Percentiles rank a stretch among this genome's conserved stretches.
phyloP scores from a whole-genome alignment of 1,140 invertebrate genomes.

The Drosophila burlai region DNA sequence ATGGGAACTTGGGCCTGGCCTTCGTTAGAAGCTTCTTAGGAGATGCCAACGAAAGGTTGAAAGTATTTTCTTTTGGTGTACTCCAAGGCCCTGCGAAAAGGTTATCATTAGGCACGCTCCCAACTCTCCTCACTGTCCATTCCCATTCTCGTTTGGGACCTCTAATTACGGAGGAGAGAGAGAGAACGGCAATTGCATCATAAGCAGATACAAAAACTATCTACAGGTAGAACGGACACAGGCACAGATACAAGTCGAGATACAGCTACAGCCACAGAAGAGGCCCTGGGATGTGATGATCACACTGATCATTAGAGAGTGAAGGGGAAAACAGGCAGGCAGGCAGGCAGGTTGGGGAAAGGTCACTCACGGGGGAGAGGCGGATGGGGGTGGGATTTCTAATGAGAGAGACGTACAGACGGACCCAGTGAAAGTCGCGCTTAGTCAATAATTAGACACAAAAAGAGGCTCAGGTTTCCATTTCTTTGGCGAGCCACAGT shows the following conservation, averaged over 20 bases:
- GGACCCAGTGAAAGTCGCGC: conserved; percentile 63
- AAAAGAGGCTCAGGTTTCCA: conserved; percentile 15
- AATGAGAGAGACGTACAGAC: background rate
- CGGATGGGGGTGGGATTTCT: background rate
- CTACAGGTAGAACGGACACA: conserved; percentile 4
- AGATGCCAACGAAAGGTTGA: background rate
- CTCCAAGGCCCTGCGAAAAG: conserved; percentile 45
- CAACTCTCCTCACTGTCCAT: conserved; percentile 27
- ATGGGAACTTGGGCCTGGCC: conserved; percentile 1
- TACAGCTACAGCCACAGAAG: background rate
- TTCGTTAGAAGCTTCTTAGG: conserved; percentile 6
- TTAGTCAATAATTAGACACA: conserved; percentile 60
- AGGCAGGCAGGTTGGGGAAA: background rate
- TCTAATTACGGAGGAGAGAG: conserved; percentile 65
- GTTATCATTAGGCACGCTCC: conserved; percentile 81
- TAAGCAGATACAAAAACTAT: conserved; percentile 31
- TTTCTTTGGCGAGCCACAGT: conserved; percentile 16
- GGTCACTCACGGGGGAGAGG: background rate
- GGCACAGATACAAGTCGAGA: background rate
- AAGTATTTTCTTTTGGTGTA: conserved; percentile 4
- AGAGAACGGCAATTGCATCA: conserved; percentile 62
- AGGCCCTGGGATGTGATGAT: background rate
- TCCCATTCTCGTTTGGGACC: conserved; percentile 40
- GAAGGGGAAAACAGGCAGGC: conserved; percentile 8
- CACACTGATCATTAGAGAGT: conserved; percentile 48